Evolutionary conservation across 2,888 invertebrate species (phyloP), one percentile per base, ranked within the genome.

Genomic region (Colostygia pectinataria): DNA sequence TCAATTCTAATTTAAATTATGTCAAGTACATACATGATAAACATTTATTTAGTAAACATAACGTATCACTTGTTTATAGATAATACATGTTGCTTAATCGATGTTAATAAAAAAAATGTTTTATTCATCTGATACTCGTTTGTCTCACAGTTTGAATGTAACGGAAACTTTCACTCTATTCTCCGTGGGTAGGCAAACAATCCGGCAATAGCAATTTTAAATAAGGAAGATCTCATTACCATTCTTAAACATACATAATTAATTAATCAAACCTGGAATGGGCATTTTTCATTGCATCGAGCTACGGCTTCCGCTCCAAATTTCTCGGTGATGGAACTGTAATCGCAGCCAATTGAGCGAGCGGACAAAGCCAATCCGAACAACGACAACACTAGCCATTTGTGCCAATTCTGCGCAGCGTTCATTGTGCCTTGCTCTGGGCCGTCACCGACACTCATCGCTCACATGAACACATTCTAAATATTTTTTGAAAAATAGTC

Each of bases 331-430:
- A 86, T 86, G 87, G 85, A 80, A 80, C 82, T 83, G 77, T 88
- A 88, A 88, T 90, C 89, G 87, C 87, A 82, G 76, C 79, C 89
- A 90, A 90, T 89, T 90, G 87, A 83, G 73, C 80, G 83, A 76
- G 81, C 89, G 89, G 89, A 88, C 90, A 89, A 86, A 87, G 88
- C 88, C 86, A 90, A 88, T 88, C 89, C 89, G 79, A 89, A 74
- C 79, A 89, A 74, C 83, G 81, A 78, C 86, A 88, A 80, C 86
- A 88, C 82, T 75, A 88, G 82, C 88, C 89, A 89, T 87, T 89
- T 88, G 82, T 83, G 89, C 87, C 89, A 89, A 88, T 89, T 89
- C 87, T 77, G 77, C 74, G 77, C 77, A 79, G 76, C 74, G 77
- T 77, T 82, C 89, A 90, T 88, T 87, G 85, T 88, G 78, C 71